A percentile compares a stretch with the other conserved stretches of the same genome.
Evolutionary conservation across 2,113 vertebrate species (phyloP).

Genomic region (Psophia crepitans): DNA sequence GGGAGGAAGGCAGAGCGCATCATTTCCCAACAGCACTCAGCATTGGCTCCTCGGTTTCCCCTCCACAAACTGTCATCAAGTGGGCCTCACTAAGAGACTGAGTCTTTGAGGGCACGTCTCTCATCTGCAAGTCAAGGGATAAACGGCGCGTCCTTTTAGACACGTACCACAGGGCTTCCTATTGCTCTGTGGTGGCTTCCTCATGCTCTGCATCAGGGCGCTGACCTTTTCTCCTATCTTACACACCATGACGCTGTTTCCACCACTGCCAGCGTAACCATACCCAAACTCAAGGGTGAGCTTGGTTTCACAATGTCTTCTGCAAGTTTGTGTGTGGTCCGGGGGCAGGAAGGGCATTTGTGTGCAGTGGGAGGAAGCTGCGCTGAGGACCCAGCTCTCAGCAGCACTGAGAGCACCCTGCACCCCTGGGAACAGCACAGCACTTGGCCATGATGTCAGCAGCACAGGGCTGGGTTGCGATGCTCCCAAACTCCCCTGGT

Average conservation of each 20-base stretch:
- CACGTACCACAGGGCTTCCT: not conserved
- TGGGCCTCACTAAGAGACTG: not conserved
- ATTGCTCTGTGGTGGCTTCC: not conserved
- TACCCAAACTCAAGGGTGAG: not conserved
- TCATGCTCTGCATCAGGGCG: not conserved
- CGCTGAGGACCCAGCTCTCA: not conserved
- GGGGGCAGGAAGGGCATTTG: not conserved
- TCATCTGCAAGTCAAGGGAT: not conserved
- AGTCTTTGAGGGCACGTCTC: not conserved
- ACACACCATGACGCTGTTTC: not conserved
- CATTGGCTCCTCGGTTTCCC: not conserved
- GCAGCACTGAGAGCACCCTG: not conserved
- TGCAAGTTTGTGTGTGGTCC: not conserved
- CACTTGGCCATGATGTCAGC: not conserved
- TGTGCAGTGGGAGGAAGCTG: not conserved
- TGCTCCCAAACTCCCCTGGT: not conserved
- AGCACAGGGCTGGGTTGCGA: not conserved
- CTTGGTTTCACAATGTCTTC: not conserved
- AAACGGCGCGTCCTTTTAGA: accelerated
- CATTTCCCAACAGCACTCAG: not conserved
- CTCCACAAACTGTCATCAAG: not conserved
- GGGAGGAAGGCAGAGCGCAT: accelerated
- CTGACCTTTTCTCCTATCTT: not conserved
- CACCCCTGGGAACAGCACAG: not conserved
- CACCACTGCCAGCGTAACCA: not conserved